These are phyloP conservation scores for Dermolepida albohirtum DNA, from an alignment of 2,888 invertebrate genomes.

Conservation along the genomic window DNA sequence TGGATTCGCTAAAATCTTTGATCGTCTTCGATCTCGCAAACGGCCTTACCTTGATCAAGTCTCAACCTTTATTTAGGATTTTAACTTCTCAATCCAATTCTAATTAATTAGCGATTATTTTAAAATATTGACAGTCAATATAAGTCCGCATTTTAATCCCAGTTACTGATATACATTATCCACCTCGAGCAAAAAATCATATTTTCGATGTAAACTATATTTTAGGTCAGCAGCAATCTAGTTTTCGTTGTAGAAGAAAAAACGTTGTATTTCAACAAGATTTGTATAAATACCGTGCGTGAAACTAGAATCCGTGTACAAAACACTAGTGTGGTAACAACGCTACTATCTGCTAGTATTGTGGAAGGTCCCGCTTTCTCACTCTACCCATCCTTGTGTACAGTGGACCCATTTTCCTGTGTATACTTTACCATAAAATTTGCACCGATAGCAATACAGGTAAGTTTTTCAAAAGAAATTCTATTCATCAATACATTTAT, in stretches of 20 bases:
- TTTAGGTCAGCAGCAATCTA: slow-evolving; percentile 59
- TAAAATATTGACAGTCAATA: too few relatives aligned
- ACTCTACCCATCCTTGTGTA: slow-evolving; percentile 55
- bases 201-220: slow-evolving; percentile 15
- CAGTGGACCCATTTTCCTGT: slow-evolving; percentile 60
- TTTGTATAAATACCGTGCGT: slow-evolving; percentile 59
- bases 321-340: slow-evolving; percentile 63
- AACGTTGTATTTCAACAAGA: slow-evolving; percentile 62
- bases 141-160: too few relatives aligned
- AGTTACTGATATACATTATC: too few relatives aligned
- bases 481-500: too few relatives aligned
- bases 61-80: too few relatives aligned
- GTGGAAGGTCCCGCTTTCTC: slow-evolving; percentile 54
- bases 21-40: too few relatives aligned
- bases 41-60: too few relatives aligned
- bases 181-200: too few relatives aligned
- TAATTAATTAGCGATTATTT: too few relatives aligned
- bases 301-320: slow-evolving; percentile 59
- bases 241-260: slow-evolving; percentile 61
- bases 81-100: too few relatives aligned
- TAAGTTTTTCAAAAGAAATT: slow-evolving; percentile 54
- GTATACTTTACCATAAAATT: slow-evolving; percentile 61
- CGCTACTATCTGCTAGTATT: slow-evolving; percentile 45
- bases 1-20: too few relatives aligned
- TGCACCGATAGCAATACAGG: slow-evolving; percentile 63